phyloP scores from a whole-genome alignment of 2,888 invertebrate genomes.

The Philopedon plagiatum region DNA sequence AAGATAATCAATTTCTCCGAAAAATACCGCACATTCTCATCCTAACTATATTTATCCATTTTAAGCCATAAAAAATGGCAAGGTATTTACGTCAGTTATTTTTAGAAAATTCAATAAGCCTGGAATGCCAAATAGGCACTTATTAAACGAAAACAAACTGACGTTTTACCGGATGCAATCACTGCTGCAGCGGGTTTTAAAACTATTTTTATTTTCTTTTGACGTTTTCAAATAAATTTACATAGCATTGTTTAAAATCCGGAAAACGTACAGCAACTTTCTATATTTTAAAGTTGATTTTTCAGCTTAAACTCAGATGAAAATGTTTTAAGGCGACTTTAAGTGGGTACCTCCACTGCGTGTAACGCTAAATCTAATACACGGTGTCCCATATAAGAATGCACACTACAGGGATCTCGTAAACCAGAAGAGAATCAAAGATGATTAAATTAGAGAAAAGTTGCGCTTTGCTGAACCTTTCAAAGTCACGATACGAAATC shows the following conservation, averaged over 20 bases:
- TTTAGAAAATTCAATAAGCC: conserved; percentile 45
- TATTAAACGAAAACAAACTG: conserved; percentile 47
- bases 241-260: conserved; percentile 6
- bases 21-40: neutral
- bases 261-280: neutral
- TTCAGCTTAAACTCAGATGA: too few species aligned
- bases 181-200: conserved; percentile 12
- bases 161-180: conserved; percentile 46
- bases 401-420: too few species aligned
- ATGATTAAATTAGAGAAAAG: too few species aligned
- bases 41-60: neutral
- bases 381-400: too few species aligned
- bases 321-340: too few species aligned
- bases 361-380: neutral
- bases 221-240: conserved; percentile 12
- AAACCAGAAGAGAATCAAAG: too few species aligned
- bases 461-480: too few species aligned
- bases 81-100: conserved; percentile 33
- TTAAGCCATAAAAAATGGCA: conserved; percentile 15
- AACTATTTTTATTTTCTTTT: conserved; percentile 32
- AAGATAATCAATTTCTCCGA: neutral
- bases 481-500: too few species aligned
- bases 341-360: too few species aligned
- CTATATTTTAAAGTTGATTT: neutral
- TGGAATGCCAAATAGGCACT: conserved; percentile 45